Percentiles rank a stretch among this genome's conserved stretches.
Evolutionary conservation across 2,888 invertebrate species (phyloP).

Genomic region (Leistus spinibarbis): DNA sequence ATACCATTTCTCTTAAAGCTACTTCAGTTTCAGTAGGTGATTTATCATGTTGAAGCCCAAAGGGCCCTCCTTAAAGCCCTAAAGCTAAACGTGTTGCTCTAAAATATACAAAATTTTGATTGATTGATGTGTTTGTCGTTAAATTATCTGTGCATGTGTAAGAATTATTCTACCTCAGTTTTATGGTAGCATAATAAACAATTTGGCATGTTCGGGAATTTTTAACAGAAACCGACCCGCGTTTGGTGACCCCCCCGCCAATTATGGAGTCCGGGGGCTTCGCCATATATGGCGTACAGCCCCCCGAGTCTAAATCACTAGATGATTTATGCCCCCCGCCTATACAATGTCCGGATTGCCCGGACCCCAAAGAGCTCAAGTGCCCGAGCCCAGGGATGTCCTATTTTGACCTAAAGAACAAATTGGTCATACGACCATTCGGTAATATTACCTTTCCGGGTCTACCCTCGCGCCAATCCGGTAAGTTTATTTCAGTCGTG

Average conservation of each 20-base stretch:
- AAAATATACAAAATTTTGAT: background rate
- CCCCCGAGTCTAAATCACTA: slow-evolving; percentile 65
- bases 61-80: background rate
- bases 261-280: slow-evolving; percentile 47
- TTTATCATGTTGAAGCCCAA: background rate
- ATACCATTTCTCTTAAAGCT: background rate
- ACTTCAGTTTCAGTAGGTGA: background rate
- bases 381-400: slow-evolving; percentile 65
- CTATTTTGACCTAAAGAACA: slow-evolving; percentile 63
- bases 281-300: slow-evolving; percentile 63
- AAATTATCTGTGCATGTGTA: background rate
- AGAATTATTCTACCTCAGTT: background rate
- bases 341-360: slow-evolving; percentile 67
- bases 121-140: background rate
- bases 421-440: slow-evolving; percentile 61
- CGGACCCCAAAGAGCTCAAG: slow-evolving; percentile 60
- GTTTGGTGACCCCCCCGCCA: slow-evolving; percentile 59
- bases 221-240: slow-evolving; percentile 57
- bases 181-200: background rate
- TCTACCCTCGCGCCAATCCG: slow-evolving; percentile 59
- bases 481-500: slow-evolving; percentile 48
- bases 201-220: background rate
- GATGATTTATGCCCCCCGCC: slow-evolving; percentile 68
- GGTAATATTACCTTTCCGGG: slow-evolving; percentile 66
- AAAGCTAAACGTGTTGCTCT: background rate